Percentiles rank a stretch among this genome's conserved stretches.
Conservation (phyloP, 2,888 invertebrate genomes). For the Xestobium rufovillosum region DNA sequence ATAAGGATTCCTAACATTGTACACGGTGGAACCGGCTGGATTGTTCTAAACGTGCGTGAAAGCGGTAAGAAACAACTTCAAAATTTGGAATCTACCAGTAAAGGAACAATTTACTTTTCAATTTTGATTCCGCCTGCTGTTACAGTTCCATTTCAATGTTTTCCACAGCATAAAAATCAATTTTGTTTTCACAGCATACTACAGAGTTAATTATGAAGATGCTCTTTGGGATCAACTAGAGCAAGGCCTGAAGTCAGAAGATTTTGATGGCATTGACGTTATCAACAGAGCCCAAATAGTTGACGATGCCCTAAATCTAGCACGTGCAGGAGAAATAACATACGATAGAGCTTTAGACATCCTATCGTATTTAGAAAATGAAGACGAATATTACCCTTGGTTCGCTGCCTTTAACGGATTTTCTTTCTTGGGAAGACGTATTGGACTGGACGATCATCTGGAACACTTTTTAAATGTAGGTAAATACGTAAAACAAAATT, state of each 20-base stretch:
- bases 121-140: no score
- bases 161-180: no score
- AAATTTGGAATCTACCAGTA: no score
- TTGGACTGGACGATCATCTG: no score
- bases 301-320: conserved; percentile 71
- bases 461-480: no score
- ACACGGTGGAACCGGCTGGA: conserved; percentile 39
- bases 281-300: conserved; percentile 69
- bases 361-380: conserved; percentile 59
- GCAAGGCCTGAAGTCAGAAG: conserved; percentile 41
- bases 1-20: conserved; percentile 7
- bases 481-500: no score
- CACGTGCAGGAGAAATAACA: conserved; percentile 54
- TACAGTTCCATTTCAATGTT: no score
- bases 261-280: conserved; percentile 49
- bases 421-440: no score
- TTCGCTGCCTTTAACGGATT: conserved; percentile 51
- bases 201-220: conserved; percentile 59
- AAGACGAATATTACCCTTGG: conserved; percentile 75
- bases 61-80: conserved; percentile 14
- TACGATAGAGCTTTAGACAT: conserved; percentile 59
- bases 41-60: conserved; percentile 37
- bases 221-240: conserved; percentile 50
- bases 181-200: conserved; percentile 53
- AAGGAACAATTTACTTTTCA: no score